phyloP scores from a whole-genome alignment of 2,888 invertebrate genomes.

The Athrips mouffetella region DNA sequence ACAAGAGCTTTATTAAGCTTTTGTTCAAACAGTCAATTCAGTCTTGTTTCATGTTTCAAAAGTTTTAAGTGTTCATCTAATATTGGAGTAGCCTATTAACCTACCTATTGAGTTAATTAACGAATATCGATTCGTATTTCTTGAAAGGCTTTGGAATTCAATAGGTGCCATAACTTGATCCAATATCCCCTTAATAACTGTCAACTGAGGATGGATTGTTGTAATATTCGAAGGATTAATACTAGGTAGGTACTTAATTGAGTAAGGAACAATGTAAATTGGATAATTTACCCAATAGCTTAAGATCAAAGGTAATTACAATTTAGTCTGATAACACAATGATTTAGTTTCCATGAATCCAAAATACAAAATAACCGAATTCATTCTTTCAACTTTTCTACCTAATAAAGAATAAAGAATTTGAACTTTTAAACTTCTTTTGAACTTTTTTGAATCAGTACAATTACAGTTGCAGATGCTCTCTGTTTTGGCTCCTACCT shows the following conservation, averaged over 20 bases:
- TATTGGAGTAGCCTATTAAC: neutral
- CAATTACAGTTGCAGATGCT: no score
- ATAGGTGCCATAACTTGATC: constrained; percentile 7
- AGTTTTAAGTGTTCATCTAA: no score
- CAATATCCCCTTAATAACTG: constrained; percentile 4
- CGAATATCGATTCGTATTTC: neutral
- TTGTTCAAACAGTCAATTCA: no score
- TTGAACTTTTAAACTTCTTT: no score
- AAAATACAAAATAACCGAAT: neutral
- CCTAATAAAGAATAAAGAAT: neutral
- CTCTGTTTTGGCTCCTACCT: no score
- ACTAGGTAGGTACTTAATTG: constrained; percentile 1
- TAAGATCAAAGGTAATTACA: neutral
- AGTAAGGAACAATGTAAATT: neutral
- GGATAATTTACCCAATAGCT: constrained; percentile 1
- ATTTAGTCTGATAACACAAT: neutral
- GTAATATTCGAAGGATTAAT: constrained; percentile 5
- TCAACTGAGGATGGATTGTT: constrained; percentile 1
- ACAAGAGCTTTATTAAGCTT: no score
- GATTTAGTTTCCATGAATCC: neutral
- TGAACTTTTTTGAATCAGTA: no score
- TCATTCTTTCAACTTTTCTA: neutral
- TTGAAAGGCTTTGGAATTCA: constrained; percentile 2
- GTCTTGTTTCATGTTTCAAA: no score
- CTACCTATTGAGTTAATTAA: neutral